These are phyloP conservation scores for Darwinula stevensoni DNA, from an alignment of 2,888 invertebrate species.

Conservation along the genomic window DNA sequence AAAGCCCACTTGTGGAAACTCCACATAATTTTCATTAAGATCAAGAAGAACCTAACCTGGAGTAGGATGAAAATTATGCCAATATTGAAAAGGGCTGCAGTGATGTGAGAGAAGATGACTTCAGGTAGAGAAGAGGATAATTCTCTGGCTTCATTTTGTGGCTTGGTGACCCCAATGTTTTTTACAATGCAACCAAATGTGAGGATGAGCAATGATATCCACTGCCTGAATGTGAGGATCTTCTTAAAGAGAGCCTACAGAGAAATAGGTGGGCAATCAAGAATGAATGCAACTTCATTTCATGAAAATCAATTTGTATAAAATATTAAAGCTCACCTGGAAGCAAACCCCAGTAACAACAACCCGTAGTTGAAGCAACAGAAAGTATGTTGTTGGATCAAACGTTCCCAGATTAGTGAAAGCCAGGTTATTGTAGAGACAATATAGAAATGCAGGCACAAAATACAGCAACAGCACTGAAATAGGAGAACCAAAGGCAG, in stretches of 20 bases:
- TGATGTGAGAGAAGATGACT: too few species aligned
- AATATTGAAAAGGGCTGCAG: too few species aligned
- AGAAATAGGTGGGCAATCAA: too few species aligned
- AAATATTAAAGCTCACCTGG: constrained; percentile 43
- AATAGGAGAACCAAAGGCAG: too few species aligned
- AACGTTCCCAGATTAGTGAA: constrained; percentile 66
- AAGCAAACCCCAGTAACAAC: constrained; percentile 72
- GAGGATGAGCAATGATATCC: constrained; percentile 57
- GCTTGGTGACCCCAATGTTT: constrained; percentile 33
- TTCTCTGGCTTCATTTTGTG: too few species aligned
- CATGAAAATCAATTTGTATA: too few species aligned
- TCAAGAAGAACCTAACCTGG: too few species aligned
- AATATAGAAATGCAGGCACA: constrained; percentile 67
- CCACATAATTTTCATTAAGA: too few species aligned
- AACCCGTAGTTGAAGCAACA: constrained; percentile 62
- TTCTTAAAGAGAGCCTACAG: constrained; percentile 69
- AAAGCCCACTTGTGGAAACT: too few species aligned
- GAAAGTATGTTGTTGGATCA: constrained; percentile 79
- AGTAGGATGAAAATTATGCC: too few species aligned
- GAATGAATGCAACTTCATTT: too few species aligned
- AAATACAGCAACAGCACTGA: constrained; percentile 47
- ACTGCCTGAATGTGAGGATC: constrained; percentile 44
- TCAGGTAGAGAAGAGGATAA: too few species aligned
- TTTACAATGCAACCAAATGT: constrained; percentile 76
- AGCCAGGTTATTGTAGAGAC: constrained; percentile 74